Conservation (phyloP, 2,888 invertebrate genomes). For the Acronicta aceris region DNA sequence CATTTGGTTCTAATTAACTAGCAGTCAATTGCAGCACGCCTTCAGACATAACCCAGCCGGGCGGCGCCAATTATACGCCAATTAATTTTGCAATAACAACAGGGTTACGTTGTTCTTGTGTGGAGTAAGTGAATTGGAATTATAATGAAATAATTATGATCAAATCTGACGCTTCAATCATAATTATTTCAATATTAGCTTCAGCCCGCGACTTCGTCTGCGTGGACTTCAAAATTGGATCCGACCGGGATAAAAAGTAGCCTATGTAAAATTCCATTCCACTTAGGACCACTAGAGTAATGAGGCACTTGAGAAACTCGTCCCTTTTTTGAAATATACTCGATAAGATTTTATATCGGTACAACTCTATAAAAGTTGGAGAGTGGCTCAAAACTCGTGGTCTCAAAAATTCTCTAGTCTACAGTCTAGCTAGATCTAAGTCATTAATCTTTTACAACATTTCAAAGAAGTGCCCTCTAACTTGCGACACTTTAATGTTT, state of each 20-base stretch:
- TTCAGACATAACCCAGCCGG: slow-evolving; percentile 79
- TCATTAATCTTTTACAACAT: slow-evolving; percentile 55
- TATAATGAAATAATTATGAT: slow-evolving; percentile 1
- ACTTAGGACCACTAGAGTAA: too few relatives aligned
- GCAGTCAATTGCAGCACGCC: slow-evolving; percentile 85
- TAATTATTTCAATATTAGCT: neutral
- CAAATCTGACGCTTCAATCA: too few relatives aligned
- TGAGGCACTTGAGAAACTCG: too few relatives aligned
- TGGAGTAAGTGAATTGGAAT: slow-evolving; percentile 39
- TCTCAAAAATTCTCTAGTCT: slow-evolving; percentile 27
- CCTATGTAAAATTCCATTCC: too few relatives aligned
- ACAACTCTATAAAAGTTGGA: neutral
- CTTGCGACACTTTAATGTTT: slow-evolving; percentile 52
- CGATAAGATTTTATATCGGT: slow-evolving; percentile 10
- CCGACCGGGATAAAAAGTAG: too few relatives aligned
- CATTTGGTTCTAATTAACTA: slow-evolving; percentile 82
- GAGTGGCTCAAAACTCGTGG: slow-evolving; percentile 32
- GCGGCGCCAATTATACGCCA: slow-evolving; percentile 85
- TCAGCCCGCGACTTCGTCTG: too few relatives aligned
- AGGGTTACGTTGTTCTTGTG: slow-evolving; percentile 45
- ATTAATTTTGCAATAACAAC: slow-evolving; percentile 86
- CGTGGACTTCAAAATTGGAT: too few relatives aligned
- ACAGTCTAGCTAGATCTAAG: slow-evolving; percentile 30
- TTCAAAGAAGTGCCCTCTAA: slow-evolving; percentile 47
- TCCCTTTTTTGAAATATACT: too few relatives aligned